Percentiles rank a stretch among this genome's conserved stretches.
These are phyloP conservation scores for Schizopygopsis pylzovi DNA, from an alignment of 2,797 vertebrate genomes.

Conservation along the genomic window DNA sequence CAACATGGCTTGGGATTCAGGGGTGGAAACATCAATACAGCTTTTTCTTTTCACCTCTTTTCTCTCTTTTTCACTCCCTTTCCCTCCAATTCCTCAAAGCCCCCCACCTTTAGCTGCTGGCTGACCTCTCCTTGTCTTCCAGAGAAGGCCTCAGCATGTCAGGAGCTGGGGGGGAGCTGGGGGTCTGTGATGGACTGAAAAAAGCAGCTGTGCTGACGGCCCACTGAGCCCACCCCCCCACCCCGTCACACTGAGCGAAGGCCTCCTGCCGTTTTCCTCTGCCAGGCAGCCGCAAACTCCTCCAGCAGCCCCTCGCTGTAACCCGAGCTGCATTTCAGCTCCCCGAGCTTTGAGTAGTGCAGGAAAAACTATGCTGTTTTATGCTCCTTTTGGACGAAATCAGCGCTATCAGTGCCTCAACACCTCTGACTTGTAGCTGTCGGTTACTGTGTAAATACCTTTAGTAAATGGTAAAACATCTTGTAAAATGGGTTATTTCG, in stretches of 20 bases:
- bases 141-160: constrained; percentile 58
- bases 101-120: constrained; percentile 55
- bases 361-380: constrained; percentile 33
- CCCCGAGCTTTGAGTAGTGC: constrained; percentile 52
- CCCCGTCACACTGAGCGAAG: constrained; percentile 29
- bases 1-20: constrained; percentile 60
- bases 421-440: neutral
- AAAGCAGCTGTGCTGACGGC: constrained; percentile 55
- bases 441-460: neutral
- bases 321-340: constrained; percentile 40
- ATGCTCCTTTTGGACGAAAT: constrained; percentile 28
- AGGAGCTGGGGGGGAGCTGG: constrained; percentile 51
- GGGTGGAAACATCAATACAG: constrained; percentile 58
- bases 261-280: constrained; percentile 44
- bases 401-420: neutral
- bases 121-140: constrained; percentile 58
- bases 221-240: constrained; percentile 44
- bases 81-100: constrained; percentile 59
- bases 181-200: constrained; percentile 49
- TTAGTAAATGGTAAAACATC: neutral
- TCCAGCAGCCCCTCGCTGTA: constrained; percentile 46
- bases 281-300: constrained; percentile 34
- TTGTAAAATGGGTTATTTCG: neutral
- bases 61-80: constrained; percentile 55
- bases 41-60: constrained; percentile 52